These are phyloP conservation scores for Heterodera carotae DNA, from an alignment of 1,140 invertebrate species.

Conservation along the genomic window DNA sequence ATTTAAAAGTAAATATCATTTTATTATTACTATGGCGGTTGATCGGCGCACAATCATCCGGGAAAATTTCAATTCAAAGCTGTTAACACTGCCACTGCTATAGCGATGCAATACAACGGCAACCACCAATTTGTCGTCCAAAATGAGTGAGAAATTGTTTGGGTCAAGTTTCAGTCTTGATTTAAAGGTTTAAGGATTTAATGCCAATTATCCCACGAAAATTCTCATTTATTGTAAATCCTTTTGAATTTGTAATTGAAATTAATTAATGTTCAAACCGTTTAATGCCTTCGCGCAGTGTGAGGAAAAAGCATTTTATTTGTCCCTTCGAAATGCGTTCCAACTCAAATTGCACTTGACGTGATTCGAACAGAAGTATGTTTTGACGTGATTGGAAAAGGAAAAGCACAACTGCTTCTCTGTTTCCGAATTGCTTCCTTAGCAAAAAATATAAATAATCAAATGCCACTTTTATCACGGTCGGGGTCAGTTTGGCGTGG, in stretches of 20 bases:
- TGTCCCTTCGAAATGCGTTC: neutral
- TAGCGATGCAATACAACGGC: too few species aligned
- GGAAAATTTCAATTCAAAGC: too few species aligned
- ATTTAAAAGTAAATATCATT: too few species aligned
- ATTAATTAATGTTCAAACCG: neutral
- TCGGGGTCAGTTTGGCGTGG: too few species aligned
- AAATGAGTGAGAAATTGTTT: neutral
- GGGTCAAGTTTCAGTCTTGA: neutral
- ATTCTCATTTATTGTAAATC: neutral
- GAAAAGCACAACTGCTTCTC: neutral
- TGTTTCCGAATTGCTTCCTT: neutral
- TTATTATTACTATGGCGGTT: neutral
- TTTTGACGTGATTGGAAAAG: neutral
- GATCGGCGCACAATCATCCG: too few species aligned
- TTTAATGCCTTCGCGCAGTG: neutral
- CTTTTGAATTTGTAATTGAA: neutral
- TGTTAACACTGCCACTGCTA: too few species aligned
- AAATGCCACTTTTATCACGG: too few species aligned
- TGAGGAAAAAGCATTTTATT: neutral
- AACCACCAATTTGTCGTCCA: neutral
- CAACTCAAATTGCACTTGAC: neutral
- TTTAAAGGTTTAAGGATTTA: neutral
- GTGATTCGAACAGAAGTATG: neutral
- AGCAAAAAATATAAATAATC: too few species aligned
- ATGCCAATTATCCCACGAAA: neutral